A percentile compares a stretch with the other conserved stretches of the same genome.
phyloP scores from a whole-genome alignment of 2,888 invertebrate genomes.

The Lochmaea capreae region DNA sequence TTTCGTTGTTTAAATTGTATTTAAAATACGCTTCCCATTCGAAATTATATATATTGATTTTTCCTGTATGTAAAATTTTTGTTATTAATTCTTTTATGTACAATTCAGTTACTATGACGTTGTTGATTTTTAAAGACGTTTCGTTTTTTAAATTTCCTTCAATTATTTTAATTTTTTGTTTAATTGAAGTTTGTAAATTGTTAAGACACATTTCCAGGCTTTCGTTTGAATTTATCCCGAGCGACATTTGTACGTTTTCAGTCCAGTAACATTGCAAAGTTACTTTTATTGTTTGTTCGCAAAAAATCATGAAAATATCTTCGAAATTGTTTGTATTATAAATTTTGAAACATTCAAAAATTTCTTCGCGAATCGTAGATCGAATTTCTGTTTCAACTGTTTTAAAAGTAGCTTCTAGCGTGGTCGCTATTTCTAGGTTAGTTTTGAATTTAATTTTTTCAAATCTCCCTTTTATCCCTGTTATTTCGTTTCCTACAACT shows the following conservation, averaged over 20 bases:
- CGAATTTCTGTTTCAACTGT: conserved; percentile 84
- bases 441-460: conserved; percentile 76
- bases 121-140: conserved; percentile 64
- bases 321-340: conserved; percentile 41
- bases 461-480: conserved; percentile 77
- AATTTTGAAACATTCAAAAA: conserved; percentile 47
- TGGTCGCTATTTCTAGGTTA: conserved; percentile 63
- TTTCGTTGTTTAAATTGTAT: conserved; percentile 77
- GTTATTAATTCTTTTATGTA: conserved; percentile 80
- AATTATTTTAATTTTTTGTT: conserved; percentile 55
- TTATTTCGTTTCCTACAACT: conserved; percentile 77
- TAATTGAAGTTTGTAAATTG: conserved; percentile 42
- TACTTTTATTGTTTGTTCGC: conserved; percentile 49
- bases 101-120: conserved; percentile 45
- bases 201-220: conserved; percentile 46
- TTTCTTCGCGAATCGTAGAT: conserved; percentile 58
- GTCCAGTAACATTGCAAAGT: conserved; percentile 49
- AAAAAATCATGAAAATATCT: conserved; percentile 43
- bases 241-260: conserved; percentile 66
- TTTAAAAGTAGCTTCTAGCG: conserved; percentile 78
- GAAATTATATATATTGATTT: conserved; percentile 73
- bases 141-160: conserved; percentile 48
- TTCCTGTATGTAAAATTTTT: conserved; percentile 71
- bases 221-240: conserved; percentile 47
- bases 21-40: conserved; percentile 83